Percentiles rank a stretch among this genome's conserved stretches.
These are phyloP conservation scores for Mastomys coucha DNA, from an alignment of 2,113 vertebrate species.

Conservation along the genomic window DNA sequence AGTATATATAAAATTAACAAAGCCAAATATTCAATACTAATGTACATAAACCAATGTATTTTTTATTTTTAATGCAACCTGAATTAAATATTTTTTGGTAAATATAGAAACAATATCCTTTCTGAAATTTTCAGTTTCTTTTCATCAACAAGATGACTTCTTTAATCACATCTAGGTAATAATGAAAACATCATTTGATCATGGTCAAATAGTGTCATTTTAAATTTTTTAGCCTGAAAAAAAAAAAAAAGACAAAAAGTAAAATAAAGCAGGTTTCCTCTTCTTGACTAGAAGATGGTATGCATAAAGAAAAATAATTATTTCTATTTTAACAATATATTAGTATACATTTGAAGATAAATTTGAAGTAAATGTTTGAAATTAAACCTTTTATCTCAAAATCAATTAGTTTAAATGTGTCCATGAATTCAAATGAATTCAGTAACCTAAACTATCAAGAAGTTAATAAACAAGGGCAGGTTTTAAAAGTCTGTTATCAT, in stretches of 20 bases:
- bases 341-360: constrained; percentile 39
- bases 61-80: neutral
- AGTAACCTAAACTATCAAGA: neutral
- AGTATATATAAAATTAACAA: constrained; percentile 40
- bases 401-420: neutral
- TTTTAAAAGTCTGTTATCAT: neutral
- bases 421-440: neutral
- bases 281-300: too few relatives aligned
- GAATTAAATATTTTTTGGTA: neutral
- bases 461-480: neutral
- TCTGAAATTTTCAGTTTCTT: neutral
- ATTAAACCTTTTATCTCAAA: neutral
- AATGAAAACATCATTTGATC: neutral
- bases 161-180: constrained; percentile 16
- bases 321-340: neutral
- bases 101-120: neutral
- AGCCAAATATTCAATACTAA: constrained; percentile 36
- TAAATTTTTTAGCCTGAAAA: neutral
- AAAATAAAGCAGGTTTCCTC: too few relatives aligned
- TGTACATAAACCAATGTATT: neutral
- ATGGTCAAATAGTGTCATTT: neutral
- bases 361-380: neutral
- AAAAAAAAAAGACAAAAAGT: too few relatives aligned
- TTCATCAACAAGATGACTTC: neutral
- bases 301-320: neutral